Evolutionary conservation across 2,888 invertebrate species (phyloP).

Genomic region (Oxytorus armatus): DNA sequence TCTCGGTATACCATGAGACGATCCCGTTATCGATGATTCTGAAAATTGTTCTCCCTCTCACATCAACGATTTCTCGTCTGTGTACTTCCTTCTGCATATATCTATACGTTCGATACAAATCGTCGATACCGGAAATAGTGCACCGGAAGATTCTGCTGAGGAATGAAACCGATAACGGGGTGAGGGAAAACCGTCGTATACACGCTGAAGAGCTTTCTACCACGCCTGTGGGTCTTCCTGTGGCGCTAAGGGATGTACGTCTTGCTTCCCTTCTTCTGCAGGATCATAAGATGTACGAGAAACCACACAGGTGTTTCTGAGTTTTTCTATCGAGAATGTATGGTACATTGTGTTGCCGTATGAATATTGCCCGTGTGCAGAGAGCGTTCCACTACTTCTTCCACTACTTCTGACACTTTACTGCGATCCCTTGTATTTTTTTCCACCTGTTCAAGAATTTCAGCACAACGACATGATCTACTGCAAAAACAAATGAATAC

Average conservation of each 20-base stretch:
- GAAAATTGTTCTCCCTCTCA: slow-evolving; percentile 5
- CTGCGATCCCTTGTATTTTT: not conserved
- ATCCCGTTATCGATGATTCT: slow-evolving; percentile 18
- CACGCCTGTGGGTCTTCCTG: slow-evolving; percentile 1
- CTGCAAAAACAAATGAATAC: no score
- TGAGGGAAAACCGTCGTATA: slow-evolving; percentile 6
- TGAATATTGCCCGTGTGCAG: not conserved
- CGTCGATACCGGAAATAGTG: no score
- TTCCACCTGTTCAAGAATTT: not conserved
- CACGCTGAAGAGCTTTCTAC: slow-evolving; percentile 4
- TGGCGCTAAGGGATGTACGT: not conserved
- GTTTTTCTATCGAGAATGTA: slow-evolving; percentile 26
- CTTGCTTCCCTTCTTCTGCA: not conserved
- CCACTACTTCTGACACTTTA: not conserved
- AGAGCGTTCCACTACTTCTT: slow-evolving; percentile 1
- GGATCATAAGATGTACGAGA: slow-evolving; percentile 30
- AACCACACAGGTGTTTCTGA: slow-evolving; percentile 13
- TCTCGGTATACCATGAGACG: not conserved
- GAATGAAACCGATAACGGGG: not conserved
- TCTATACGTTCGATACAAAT: no score
- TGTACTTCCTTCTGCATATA: not conserved
- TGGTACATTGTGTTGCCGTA: no score
- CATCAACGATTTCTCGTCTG: not conserved
- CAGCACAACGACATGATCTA: no score
- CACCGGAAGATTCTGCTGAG: not conserved